Percentiles rank a stretch among this genome's conserved stretches.
phyloP scores from a whole-genome alignment of 2,888 invertebrate species.

The Hoplodrina blanda region DNA sequence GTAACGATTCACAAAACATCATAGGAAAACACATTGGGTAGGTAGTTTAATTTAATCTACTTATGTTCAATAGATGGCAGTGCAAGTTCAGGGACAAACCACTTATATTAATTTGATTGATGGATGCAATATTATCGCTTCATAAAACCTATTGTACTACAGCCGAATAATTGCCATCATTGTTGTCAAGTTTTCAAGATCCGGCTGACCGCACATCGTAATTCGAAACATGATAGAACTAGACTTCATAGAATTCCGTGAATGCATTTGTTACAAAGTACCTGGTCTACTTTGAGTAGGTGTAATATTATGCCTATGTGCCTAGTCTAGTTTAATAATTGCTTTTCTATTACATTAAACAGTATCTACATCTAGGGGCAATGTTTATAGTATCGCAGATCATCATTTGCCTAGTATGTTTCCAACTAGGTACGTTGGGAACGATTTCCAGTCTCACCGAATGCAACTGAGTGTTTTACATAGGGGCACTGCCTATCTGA shows the following conservation, averaged over 20 bases:
- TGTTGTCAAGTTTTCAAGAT: conserved; percentile 30
- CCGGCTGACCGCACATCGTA: conserved; percentile 28
- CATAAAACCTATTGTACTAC: neutral
- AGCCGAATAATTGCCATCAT: neutral
- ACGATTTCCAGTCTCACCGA: no score
- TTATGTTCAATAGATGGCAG: neutral
- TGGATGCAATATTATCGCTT: conserved; percentile 18
- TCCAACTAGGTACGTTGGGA: no score
- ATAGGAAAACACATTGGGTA: neutral
- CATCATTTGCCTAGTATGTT: no score
- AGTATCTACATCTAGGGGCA: no score
- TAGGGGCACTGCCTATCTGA: no score
- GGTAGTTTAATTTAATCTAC: neutral
- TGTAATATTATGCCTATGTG: no score
- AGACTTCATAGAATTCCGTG: neutral
- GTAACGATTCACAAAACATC: neutral
- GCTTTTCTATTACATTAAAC: conserved; percentile 1
- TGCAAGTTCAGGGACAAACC: conserved; percentile 27
- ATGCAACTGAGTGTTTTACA: no score
- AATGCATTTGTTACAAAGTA: neutral
- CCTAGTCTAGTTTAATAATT: neutral
- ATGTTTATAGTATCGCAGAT: no score
- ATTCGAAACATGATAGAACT: conserved; percentile 15
- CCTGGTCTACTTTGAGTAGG: no score
- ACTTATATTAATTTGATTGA: conserved; percentile 16